Evolutionary conservation across 2,888 invertebrate genomes (phyloP).

Genomic region (Capitulum mitella): DNA sequence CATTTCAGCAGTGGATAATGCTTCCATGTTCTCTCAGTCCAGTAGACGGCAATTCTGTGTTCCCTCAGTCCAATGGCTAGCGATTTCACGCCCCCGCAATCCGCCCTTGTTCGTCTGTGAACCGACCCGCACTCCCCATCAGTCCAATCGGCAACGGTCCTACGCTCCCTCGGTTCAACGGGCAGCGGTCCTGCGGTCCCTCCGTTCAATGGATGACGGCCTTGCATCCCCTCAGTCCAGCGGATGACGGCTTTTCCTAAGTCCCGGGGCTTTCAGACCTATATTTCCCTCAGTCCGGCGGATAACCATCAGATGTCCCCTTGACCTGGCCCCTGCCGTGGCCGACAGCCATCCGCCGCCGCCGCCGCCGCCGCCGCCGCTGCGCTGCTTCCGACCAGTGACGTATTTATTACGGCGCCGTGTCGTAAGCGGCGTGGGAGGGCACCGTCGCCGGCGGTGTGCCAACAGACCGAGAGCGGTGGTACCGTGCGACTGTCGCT

Average conservation of each 20-base stretch:
- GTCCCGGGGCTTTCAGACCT: background rate
- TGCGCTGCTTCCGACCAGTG: background rate
- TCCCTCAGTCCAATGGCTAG: no score
- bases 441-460: background rate
- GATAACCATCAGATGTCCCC: background rate
- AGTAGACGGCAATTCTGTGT: no score
- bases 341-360: background rate
- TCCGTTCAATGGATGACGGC: background rate
- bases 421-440: conserved; percentile 9
- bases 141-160: no score
- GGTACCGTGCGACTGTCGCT: background rate
- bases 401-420: background rate
- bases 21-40: no score
- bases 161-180: no score
- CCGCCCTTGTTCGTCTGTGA: no score
- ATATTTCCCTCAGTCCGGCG: background rate
- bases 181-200: no score
- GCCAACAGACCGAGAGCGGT: background rate
- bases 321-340: background rate
- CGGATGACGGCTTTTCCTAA: background rate
- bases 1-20: no score
- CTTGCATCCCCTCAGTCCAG: background rate
- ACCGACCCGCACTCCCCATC: no score
- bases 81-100: no score
- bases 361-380: background rate